phyloP scores from a whole-genome alignment of 1,140 invertebrate genomes.

The Drosophila virilis region DNA sequence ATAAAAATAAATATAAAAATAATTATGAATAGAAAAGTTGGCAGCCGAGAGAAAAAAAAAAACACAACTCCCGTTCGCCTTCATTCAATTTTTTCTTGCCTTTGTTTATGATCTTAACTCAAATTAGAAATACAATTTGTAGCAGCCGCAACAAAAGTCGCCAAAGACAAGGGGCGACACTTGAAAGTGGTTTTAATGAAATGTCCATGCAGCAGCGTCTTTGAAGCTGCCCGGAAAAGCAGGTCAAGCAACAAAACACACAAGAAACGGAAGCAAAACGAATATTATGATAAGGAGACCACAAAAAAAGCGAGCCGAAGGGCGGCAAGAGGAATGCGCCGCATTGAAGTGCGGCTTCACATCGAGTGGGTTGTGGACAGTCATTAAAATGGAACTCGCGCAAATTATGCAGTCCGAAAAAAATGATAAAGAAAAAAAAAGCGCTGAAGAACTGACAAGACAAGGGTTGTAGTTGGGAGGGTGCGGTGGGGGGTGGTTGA shows the following conservation, averaged over 20 bases:
- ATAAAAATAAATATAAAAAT: slow-evolving; percentile 68
- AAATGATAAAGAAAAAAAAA: slow-evolving; percentile 21
- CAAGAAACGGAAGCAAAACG: slow-evolving; percentile 65
- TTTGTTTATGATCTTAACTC: slow-evolving; percentile 31
- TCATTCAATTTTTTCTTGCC: background rate
- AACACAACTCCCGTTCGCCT: background rate
- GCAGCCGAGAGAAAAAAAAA: slow-evolving; percentile 8
- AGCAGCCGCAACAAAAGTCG: slow-evolving; percentile 35
- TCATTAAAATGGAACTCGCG: slow-evolving; percentile 68
- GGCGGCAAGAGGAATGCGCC: background rate
- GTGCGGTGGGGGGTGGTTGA: background rate
- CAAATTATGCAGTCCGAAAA: slow-evolving; percentile 59
- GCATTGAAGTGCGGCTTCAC: slow-evolving; percentile 8
- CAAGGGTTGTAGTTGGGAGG: background rate
- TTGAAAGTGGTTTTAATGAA: slow-evolving; percentile 65
- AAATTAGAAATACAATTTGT: slow-evolving; percentile 54
- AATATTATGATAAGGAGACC: slow-evolving; percentile 70
- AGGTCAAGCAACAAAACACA: slow-evolving; percentile 38
- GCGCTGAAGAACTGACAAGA: slow-evolving; percentile 16
- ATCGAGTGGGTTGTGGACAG: slow-evolving; percentile 42
- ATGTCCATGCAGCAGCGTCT: slow-evolving; percentile 45
- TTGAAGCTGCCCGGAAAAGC: slow-evolving; percentile 48
- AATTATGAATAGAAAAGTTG: slow-evolving; percentile 64
- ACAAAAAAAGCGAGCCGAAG: background rate
- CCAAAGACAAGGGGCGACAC: slow-evolving; percentile 22